A percentile compares a stretch with the other conserved stretches of the same genome.
Conservation (phyloP, 2,888 invertebrate species). For the Cantharis lateralis region DNA sequence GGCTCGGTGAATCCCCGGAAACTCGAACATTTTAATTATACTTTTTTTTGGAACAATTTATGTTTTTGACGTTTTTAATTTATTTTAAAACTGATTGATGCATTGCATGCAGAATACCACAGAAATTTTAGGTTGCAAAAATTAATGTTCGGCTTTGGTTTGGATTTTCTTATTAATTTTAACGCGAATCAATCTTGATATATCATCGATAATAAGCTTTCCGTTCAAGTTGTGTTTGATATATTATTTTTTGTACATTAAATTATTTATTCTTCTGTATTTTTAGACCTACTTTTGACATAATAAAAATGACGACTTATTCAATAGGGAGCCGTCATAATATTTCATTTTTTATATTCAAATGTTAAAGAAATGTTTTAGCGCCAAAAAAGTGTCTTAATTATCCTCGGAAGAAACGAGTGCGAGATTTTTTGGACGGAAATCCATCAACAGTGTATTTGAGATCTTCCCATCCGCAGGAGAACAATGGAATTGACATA, state of each 20-base stretch:
- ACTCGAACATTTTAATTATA: not conserved
- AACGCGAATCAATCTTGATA: not conserved
- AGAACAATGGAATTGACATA: not conserved
- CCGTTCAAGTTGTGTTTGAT: not conserved
- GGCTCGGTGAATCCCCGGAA: not conserved
- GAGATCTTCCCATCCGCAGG: not conserved
- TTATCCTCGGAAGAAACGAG: not conserved
- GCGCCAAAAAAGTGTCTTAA: not conserved
- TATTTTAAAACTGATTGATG: not conserved
- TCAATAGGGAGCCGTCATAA: not conserved
- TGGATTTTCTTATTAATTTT: not conserved
- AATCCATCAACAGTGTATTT: not conserved
- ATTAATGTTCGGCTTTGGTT: not conserved
- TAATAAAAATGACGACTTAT: not conserved
- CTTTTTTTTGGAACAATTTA: not conserved
- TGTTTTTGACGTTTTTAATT: not conserved
- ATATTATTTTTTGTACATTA: not conserved
- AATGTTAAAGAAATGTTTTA: not conserved
- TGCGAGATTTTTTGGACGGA: not conserved
- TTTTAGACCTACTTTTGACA: not conserved
- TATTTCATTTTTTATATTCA: not conserved
- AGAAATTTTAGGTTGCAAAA: not conserved
- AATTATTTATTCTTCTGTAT: not conserved
- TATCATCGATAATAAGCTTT: not conserved
- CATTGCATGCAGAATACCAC: not conserved